Base-by-base conservation (phyloP, 2,888 invertebrate genomes). In the Tridacna gigas region DNA sequence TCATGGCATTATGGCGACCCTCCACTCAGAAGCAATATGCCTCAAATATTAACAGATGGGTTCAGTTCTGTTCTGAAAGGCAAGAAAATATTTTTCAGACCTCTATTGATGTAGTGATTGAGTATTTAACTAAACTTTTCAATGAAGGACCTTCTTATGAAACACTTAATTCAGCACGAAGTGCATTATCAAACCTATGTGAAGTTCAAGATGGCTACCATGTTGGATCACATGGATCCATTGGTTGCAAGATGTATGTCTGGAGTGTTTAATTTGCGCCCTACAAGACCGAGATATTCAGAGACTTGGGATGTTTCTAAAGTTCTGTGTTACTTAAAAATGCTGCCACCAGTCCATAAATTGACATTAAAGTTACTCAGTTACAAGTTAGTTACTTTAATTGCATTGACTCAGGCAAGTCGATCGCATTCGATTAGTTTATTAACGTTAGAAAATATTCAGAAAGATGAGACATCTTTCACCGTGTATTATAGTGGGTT, bases 11-110 rank as follows among this genome's bases (percentile, higher is more conserved):
- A n/a, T n/a, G n/a, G n/a, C n/a, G n/a, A n/a, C n/a, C n/a, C n/a
- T n/a, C n/a, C n/a, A n/a, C 45, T n/a, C 79, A n/a, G 20, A 9
- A n/a, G n/a, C n/a, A n/a, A n/a, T n/a, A 9, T 7, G 22, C 56
- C 25, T 15, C 48, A 20, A 9, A 56, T 22, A 26, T 56, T 5
- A 13, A 15, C 13, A 9, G 67, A n/a, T n/a, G n/a, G n/a, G n/a
- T n/a, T n/a, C n/a, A n/a, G 15, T 79, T 51, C 76, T 83, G 83
- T 73, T 1, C 45, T 79, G 28, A 79, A 74, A 63, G 63, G 7
- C 0, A 79, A 71, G 25, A 26, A 26, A 60, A 71, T 69, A 60
- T 20, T 22, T 28, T 78, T 78, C n/a, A n/a, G n/a, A n/a, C n/a
- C n/a, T n/a, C n/a, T n/a, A n/a, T n/a, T n/a, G n/a, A n/a, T n/a